Base-by-base conservation (phyloP, 2,888 invertebrate species). In the Himalopsyche tibetana region DNA sequence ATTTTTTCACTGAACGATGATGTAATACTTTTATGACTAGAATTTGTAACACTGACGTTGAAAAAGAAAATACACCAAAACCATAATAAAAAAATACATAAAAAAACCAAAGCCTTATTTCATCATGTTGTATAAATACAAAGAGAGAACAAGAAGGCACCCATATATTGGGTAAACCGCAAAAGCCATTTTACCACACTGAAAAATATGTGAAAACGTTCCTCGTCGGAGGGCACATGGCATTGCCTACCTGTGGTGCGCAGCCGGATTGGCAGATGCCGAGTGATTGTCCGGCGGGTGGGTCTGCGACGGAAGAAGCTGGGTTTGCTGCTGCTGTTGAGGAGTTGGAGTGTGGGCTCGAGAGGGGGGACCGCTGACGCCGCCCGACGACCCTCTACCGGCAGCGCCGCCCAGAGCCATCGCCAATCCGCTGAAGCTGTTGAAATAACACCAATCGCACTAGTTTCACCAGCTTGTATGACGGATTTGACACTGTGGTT, bases 351-450 rank as follows among this genome's bases (percentile, higher is more conserved):
- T 93, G 91, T 89, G 80, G 92, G 92, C 92, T 92, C 92, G 92
- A 92, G 93, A 91, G 9, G 89, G 28, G 90, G 92, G 85, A 90
- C 89, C 89, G 90, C 89, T 91, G 89, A 91, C 88, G 91, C 88
- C 87, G 2, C 28, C 38, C 12, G 74, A 74, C 36, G 74, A 28
- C 28, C 28, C 36, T 86, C 40, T n/a, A 19, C 63, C 82, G 51
- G 86, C 74, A 15, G 89, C 88, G 80, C 88, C 83, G 19, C 88
- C 93, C 90, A 94, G 92, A 91, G 94, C 94, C 93, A 93, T 90
- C 92, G 93, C 94, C 93, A 93, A 90, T 90, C 93, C 93, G 93
- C 91, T 93, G 92, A 93, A 93, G 92, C 94, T 94, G 93, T 91
- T 92, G 92, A 84, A 85, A 74, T 85, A 84, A 87, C 87, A 93